Percentiles rank a stretch among this genome's conserved stretches.
phyloP scores from a whole-genome alignment of 2,888 invertebrate species.

The Zhengitettix transpicula region DNA sequence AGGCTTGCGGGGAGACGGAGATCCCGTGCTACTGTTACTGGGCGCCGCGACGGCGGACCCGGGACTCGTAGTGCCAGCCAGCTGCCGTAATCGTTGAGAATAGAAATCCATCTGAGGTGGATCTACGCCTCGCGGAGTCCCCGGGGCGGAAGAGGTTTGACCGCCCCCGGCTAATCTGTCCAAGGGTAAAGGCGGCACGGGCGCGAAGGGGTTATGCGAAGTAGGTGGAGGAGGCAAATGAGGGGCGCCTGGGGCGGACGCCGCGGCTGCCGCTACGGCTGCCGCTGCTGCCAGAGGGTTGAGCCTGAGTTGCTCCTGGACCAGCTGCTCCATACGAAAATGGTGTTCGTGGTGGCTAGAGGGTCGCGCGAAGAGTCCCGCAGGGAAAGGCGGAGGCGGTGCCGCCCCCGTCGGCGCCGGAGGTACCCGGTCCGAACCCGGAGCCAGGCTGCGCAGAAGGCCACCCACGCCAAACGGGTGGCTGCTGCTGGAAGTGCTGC shows the following conservation, averaged over 20 bases:
- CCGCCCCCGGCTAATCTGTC: slow-evolving; percentile 6
- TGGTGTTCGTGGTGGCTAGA: slow-evolving; percentile 58
- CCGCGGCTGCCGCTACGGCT: slow-evolving; percentile 48
- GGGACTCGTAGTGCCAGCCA: slow-evolving; percentile 90
- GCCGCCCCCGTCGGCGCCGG: slow-evolving; percentile 48
- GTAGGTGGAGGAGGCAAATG: slow-evolving; percentile 30
- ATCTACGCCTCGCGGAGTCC: slow-evolving; percentile 10
- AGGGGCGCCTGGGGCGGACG: slow-evolving; percentile 36
- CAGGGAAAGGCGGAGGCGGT: slow-evolving; percentile 21
- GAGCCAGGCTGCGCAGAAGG: slow-evolving; percentile 40
- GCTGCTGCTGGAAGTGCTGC: slow-evolving; percentile 1
- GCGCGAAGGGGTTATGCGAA: slow-evolving; percentile 32
- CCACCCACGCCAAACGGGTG: slow-evolving; percentile 58
- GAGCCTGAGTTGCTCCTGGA: slow-evolving; percentile 59
- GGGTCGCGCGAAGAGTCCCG: slow-evolving; percentile 59
- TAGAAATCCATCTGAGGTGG: slow-evolving; percentile 90
- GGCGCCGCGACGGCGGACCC: slow-evolving; percentile 41
- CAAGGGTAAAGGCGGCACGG: slow-evolving; percentile 24
- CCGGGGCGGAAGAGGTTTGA: slow-evolving; percentile 37
- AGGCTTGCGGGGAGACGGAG: slow-evolving; percentile 25
- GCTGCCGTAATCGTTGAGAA: slow-evolving; percentile 97
- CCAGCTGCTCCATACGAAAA: slow-evolving; percentile 68
- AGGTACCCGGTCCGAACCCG: slow-evolving; percentile 21
- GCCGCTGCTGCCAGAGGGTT: slow-evolving; percentile 46
- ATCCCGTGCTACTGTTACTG: slow-evolving; percentile 11